Conservation (phyloP, 2,797 vertebrate genomes). For the Sebastes matsubarae region DNA sequence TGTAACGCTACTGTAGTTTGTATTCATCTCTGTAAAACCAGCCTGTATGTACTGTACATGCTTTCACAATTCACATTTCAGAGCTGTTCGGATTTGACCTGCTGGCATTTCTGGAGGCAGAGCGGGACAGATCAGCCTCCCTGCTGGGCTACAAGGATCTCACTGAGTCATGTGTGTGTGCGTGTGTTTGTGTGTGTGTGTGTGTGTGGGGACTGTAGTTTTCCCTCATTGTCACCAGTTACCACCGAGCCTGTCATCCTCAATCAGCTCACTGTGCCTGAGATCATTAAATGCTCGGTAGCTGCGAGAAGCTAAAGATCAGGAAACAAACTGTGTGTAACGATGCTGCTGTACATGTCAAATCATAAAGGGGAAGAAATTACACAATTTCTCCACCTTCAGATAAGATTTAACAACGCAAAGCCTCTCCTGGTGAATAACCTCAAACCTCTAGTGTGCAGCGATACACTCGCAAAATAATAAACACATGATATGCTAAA, state of each 20-base stretch:
- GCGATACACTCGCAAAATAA: not conserved
- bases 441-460: not conserved
- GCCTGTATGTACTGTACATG: not conserved
- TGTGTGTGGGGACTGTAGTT: conserved; percentile 14
- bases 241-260: conserved; percentile 49
- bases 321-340: conserved; percentile 7
- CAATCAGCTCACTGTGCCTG: conserved; percentile 41
- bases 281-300: conserved; percentile 22
- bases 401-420: not conserved
- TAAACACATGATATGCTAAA: not conserved
- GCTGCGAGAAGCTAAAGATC: conserved; percentile 6
- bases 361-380: not conserved
- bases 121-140: conserved; percentile 57
- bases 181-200: conserved; percentile 37
- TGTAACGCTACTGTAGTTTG: not conserved
- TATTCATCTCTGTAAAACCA: not conserved
- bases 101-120: conserved; percentile 64
- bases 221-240: conserved; percentile 51
- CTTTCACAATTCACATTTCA: conserved; percentile 18
- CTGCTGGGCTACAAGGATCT: conserved; percentile 65
- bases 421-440: not conserved
- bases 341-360: not conserved
- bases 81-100: conserved; percentile 50
- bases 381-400: not conserved
- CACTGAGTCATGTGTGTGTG: conserved; percentile 61